Percentiles rank a stretch among this genome's conserved stretches.
Evolutionary conservation across 2,888 invertebrate genomes (phyloP).

Genomic region (Pheosia tremula): DNA sequence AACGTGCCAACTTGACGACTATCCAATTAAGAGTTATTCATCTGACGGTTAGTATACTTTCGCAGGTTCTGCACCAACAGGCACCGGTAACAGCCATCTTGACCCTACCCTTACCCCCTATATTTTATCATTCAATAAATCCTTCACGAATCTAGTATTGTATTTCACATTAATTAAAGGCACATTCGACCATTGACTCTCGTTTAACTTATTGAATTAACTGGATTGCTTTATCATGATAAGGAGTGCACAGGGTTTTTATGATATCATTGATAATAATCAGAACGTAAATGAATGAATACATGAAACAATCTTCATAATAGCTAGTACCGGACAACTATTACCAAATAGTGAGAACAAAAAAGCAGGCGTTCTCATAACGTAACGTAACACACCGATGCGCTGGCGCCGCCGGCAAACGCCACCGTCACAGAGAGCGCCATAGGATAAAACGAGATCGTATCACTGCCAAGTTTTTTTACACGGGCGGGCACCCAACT

Average conservation of each 20-base stretch:
- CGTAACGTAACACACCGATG: constrained; percentile 19
- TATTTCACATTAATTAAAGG: no score
- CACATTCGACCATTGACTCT: no score
- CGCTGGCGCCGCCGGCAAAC: constrained; percentile 50
- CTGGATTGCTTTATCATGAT: no score
- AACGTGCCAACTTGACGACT: constrained; percentile 50
- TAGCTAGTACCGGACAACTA: not conserved
- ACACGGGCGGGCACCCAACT: constrained; percentile 51
- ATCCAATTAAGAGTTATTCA: constrained; percentile 47
- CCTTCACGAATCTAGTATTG: no score
- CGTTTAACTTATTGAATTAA: no score
- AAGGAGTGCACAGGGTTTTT: no score
- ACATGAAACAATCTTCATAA: not conserved
- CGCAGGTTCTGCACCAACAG: no score
- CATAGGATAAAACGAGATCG: constrained; percentile 58
- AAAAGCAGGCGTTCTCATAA: constrained; percentile 17
- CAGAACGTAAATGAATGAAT: no score
- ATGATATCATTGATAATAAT: no score
- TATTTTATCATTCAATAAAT: no score
- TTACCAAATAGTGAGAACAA: constrained; percentile 4
- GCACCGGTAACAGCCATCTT: no score
- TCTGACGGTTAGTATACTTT: constrained; percentile 17
- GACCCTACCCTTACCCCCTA: no score
- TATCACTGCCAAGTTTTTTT: constrained; percentile 74
- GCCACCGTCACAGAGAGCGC: constrained; percentile 64